Evolutionary conservation across 2,113 vertebrate genomes (phyloP).

Genomic region (Emydocephalus ijimae): DNA sequence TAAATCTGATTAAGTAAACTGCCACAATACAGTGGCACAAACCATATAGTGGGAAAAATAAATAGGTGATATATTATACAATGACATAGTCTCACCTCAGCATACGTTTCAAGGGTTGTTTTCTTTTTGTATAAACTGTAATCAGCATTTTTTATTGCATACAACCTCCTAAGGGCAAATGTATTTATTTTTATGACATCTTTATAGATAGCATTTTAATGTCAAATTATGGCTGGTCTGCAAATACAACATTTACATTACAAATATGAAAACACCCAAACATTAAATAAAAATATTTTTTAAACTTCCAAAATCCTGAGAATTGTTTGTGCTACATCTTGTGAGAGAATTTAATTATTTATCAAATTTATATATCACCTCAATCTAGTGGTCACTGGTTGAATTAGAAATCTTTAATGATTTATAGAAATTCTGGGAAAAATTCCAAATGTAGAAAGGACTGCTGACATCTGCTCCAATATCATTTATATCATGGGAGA

Average conservation of each 20-base stretch:
- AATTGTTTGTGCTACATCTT: background rate
- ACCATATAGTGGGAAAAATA: background rate
- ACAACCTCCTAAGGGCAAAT: background rate
- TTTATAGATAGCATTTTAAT: background rate
- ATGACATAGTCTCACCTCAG: background rate
- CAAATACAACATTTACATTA: background rate
- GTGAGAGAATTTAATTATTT: background rate
- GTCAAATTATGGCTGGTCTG: background rate
- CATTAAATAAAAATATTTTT: background rate
- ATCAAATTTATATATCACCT: background rate
- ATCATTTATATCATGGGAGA: background rate
- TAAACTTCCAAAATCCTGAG: background rate
- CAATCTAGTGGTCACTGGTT: background rate
- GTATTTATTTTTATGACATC: background rate
- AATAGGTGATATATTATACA: background rate
- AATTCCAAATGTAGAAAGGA: background rate
- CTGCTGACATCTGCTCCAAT: background rate
- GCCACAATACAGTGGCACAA: background rate
- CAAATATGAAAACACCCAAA: background rate
- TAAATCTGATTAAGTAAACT: background rate
- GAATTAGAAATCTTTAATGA: background rate
- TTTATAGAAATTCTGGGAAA: background rate
- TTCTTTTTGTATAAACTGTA: background rate
- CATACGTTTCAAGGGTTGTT: background rate
- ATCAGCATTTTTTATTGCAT: background rate